phyloP scores from a whole-genome alignment of 2,113 vertebrate species.

The Paramisgurnus dabryanus region DNA sequence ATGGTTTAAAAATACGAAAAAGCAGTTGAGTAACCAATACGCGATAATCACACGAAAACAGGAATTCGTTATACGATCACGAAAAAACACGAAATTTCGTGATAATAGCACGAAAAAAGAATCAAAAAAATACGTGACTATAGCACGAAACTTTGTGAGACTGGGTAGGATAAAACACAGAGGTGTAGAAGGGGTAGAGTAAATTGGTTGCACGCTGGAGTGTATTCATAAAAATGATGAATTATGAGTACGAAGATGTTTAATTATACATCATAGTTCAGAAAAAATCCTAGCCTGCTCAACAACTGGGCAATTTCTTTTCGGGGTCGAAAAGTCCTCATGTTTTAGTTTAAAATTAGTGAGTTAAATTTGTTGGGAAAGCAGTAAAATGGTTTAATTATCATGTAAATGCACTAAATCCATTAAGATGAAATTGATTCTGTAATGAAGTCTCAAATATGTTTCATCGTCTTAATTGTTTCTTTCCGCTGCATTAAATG shows the following conservation, averaged over 20 bases:
- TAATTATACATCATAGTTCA: neutral
- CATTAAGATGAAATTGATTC: constrained; percentile 1
- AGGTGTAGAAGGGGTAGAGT: no score
- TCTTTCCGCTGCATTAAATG: neutral
- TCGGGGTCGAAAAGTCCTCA: neutral
- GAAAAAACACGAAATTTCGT: no score
- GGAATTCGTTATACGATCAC: no score
- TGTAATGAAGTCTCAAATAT: neutral
- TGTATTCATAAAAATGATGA: neutral
- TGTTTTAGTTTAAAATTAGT: neutral
- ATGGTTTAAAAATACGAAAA: no score
- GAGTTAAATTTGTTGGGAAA: neutral
- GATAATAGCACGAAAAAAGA: no score
- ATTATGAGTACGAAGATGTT: neutral
- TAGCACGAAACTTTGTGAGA: no score
- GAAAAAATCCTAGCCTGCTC: neutral
- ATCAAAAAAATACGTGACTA: no score
- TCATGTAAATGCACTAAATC: neutral
- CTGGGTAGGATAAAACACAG: no score
- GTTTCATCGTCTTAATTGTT: neutral
- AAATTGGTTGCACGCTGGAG: neutral
- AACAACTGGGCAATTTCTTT: neutral
- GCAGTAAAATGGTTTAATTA: neutral
- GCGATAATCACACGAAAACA: no score
- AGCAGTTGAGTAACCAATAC: no score